Evolutionary conservation across 2,113 vertebrate species (phyloP).

Genomic region (Perognathus longimembris): DNA sequence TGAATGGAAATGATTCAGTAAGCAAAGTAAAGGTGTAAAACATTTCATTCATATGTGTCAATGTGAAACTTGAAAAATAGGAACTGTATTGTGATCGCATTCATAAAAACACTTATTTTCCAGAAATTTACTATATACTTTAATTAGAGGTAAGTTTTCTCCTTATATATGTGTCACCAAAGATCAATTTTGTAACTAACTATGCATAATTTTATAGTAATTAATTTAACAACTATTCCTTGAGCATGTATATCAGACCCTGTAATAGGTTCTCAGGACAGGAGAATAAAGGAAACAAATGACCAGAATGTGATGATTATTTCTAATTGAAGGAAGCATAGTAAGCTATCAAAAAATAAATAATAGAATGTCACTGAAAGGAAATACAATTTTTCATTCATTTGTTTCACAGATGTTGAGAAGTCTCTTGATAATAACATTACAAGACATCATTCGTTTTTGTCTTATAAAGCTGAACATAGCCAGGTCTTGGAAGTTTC

Average conservation of each 20-base stretch:
- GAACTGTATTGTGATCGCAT: neutral
- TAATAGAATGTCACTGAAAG: neutral
- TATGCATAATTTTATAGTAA: neutral
- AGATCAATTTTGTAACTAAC: neutral
- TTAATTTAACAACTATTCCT: neutral
- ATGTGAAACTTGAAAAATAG: neutral
- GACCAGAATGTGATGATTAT: neutral
- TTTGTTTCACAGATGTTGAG: neutral
- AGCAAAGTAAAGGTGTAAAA: neutral
- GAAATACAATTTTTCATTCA: neutral
- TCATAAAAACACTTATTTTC: neutral
- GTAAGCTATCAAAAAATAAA: constrained; percentile 15
- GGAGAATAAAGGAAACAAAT: neutral
- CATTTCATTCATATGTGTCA: neutral
- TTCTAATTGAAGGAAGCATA: neutral
- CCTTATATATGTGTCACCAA: neutral
- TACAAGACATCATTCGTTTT: neutral
- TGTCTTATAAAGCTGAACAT: neutral
- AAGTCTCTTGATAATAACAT: neutral
- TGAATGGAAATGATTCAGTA: neutral
- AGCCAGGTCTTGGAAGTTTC: neutral
- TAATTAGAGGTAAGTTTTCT: neutral
- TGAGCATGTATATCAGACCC: neutral
- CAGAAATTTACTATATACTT: neutral
- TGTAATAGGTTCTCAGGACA: neutral